Base-by-base conservation (phyloP, 2,888 invertebrate genomes). In the Tenthredo notha region DNA sequence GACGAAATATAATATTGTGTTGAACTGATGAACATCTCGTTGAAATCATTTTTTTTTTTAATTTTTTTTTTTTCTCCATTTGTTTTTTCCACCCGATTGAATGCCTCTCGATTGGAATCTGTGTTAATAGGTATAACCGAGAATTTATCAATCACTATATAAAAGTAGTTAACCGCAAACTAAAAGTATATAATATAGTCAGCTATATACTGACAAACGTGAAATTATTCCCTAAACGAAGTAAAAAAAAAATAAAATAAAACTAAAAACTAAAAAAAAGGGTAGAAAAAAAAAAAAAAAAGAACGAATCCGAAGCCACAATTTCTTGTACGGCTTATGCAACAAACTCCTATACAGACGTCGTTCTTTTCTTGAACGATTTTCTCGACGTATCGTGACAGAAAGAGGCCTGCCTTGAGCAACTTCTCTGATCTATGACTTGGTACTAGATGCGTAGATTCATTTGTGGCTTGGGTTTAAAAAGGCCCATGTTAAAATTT, bases 381-480 rank as follows among this genome's bases (percentile, higher is more conserved):
- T 80, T 80, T 80, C 80, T 80, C 50, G 40, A 61, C 40, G 80
- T 80, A 61, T 80, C 58, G 40, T 2, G 58, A 80, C 80, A 29
- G 61, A 83, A 83, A 83, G 83, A 83, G 61, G 83, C 65, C 83
- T 83, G 47, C 83, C 83, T 83, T 83, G 83, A 83, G 83, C 83
- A 83, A 83, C 83, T 83, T 83, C 83, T 83, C 65, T 83, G 65
- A 70, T 83, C 83, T 83, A 67, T 29, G 37, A 65, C 58, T 33
- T n/a, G 58, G 18, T 21, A 33, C 80, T 67, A 47, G 67, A 65
- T 50, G 83, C 67, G 67, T 83, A 70, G 83, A 83, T 67, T 33
- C 9, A 67, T 70, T 70, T 83, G 83, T 50, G 83, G 83, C 83
- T 83, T 83, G 83, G 83, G 7, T 5, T n/a, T 33, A 67, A 47